Conservation (phyloP, 2,113 vertebrate species). For the Nothobranchius kuhntae region DNA sequence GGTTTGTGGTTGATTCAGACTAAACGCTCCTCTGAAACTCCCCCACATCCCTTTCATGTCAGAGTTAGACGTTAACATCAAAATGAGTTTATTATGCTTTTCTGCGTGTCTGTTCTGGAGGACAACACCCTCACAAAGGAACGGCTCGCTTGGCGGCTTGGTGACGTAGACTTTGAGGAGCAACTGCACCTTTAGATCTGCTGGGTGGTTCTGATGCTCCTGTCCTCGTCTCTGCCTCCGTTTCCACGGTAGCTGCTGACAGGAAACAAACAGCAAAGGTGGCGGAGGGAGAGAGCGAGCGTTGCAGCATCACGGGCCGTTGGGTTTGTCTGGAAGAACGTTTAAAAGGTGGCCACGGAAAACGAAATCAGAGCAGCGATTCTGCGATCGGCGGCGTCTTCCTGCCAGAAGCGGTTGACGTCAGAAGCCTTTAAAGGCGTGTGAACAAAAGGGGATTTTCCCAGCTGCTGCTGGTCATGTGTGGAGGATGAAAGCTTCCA, state of each 20-base stretch:
- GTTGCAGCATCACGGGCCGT: slow-evolving; percentile 18
- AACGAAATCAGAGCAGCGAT: slow-evolving; percentile 46
- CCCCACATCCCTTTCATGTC: no score
- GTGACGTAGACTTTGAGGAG: slow-evolving; percentile 21
- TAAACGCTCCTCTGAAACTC: no score
- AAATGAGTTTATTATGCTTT: no score
- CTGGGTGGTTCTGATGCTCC: slow-evolving; percentile 1
- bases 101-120: background rate
- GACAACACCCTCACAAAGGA: background rate
- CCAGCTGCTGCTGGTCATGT: slow-evolving; percentile 8
- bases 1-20: no score
- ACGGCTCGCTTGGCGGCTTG: background rate
- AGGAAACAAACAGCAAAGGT: slow-evolving; percentile 1
- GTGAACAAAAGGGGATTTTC: slow-evolving; percentile 35
- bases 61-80: no score
- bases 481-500: background rate
- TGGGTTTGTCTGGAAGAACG: slow-evolving; percentile 41
- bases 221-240: background rate
- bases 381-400: slow-evolving; percentile 22
- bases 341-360: slow-evolving; percentile 34
- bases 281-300: background rate
- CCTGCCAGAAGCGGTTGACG: slow-evolving; percentile 41
- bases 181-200: background rate
- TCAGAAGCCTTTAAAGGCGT: slow-evolving; percentile 28
- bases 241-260: slow-evolving; percentile 12